Base-by-base conservation (phyloP, 2,888 invertebrate species). In the Steinernema scapterisci region DNA sequence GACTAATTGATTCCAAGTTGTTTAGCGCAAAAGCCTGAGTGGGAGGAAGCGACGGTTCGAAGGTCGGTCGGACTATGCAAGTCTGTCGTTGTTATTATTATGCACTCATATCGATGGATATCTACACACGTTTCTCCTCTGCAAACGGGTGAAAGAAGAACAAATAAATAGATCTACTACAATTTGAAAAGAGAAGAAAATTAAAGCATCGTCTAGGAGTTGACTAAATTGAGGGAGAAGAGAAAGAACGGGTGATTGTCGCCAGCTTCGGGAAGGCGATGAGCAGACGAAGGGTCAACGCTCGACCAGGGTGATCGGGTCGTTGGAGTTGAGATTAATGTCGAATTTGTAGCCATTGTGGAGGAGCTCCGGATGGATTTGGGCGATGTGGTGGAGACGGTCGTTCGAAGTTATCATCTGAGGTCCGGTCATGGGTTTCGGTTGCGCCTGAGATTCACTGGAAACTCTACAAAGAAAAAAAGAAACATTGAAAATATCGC, bases 81-180 rank as follows among this genome's bases (percentile, higher is more conserved):
- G 27, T 63, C 63, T 6, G 54, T 54, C 54, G 31, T 63, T 27
- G 31, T 19, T 63, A n/a, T 31, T 38, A 63, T 31, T 63, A 63
- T 31, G 63, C 63, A 63, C 63, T 63, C 27, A 27, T 25, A 16
- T 63, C 63, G 63, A 16, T 63, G 48, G 38, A 16, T 63, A 63
- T 63, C 27, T 63, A 63, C 63, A 63, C 63, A 27, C 63, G 63
- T 63, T 16, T 63, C 63, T 63, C 63, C 63, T 63, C 63, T 63
- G 31, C 63, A 63, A 27, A 31, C 27, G 63, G 38, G 38, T 38
- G 9, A 38, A 38, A 38, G 38, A 38, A 38, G 38, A 38, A 38
- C 23, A 63, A 63, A 63, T 63, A 63, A 63, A 27, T 63, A 63
- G 16, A 63, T 63, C 63, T 63, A 13, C 63, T 27, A 38, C 16